Evolutionary conservation across 2,888 invertebrate genomes (phyloP), one percentile per base, ranked within the genome.

Genomic region (Drosophila imparisetae): DNA sequence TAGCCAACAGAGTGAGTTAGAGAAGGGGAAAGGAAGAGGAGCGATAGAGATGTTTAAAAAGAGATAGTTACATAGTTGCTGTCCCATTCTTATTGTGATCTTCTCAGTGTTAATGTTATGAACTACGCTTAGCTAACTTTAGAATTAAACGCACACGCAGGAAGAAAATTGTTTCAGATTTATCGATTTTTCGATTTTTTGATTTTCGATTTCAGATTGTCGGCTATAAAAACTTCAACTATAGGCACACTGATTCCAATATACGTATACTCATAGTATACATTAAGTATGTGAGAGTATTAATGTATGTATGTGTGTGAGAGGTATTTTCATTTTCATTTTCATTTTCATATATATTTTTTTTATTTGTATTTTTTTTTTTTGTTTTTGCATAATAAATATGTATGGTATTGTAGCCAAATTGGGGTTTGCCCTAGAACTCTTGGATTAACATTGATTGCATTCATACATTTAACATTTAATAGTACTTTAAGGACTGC

Each of bases 391-490:
- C 62, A 49, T 60, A 63, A 54, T 62, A 75, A 59, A 75, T 75
- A 79, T 75, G 65, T 59, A 59, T 54, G 50, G 21, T 57, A 53
- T 75, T 62, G 45, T 49, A 66, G 64, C 58, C 77, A 59, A 70
- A 59, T 68, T 75, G 65, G 58, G 49, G 45, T 64, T 74, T 73
- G 67, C 67, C 63, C 68, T 60, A 68, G 67, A 68, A 62, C 45
- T 48, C 50, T 66, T 60, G 52, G 58, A 66, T 62, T 62, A 75
- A 78, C 72, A 78, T 75, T 74, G 71, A 78, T 65, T 78, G 70
- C 71, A 67, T 66, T 65, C 60, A 55, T 70, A 66, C 49, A 71
- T 57, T 24, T 74, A 77, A 70, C 66, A 74, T 64, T 70, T 53
- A 78, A 42, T 57, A 30, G 13, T 60, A 50, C 48, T 58, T 60